These are phyloP conservation scores for Psix sp. DNA, from an alignment of 1,140 invertebrate genomes.

Conservation along the genomic window DNA sequence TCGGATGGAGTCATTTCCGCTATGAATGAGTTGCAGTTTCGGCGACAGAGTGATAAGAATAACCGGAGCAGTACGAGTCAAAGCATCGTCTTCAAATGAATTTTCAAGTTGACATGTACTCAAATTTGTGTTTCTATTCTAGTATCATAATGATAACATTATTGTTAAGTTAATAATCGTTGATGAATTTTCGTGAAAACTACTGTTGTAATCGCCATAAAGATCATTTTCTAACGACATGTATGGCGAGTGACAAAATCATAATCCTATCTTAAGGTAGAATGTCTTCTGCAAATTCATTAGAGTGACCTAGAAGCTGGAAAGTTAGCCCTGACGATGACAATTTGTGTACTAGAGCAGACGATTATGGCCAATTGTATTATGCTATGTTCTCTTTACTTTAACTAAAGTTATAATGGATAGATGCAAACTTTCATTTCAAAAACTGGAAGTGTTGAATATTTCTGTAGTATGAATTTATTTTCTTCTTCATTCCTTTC, in stretches of 20 bases:
- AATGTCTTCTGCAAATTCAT: neutral
- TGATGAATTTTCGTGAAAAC: neutral
- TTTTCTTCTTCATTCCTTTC: no score
- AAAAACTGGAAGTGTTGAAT: no score
- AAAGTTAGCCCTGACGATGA: slow-evolving; percentile 1
- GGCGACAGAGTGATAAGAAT: slow-evolving; percentile 25
- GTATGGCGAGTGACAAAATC: neutral
- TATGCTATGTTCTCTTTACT: no score
- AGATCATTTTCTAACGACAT: neutral
- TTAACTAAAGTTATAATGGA: no score
- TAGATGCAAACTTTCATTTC: no score
- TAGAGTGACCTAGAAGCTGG: neutral
- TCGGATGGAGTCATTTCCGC: slow-evolving; percentile 62
- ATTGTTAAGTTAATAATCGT: no score
- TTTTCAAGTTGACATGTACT: no score
- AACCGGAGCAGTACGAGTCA: slow-evolving; percentile 2
- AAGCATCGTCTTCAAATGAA: no score
- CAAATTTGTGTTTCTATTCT: no score
- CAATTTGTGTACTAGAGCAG: neutral
- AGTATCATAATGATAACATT: no score
- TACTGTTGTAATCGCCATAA: neutral
- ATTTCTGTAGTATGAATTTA: no score
- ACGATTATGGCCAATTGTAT: no score
- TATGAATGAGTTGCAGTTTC: slow-evolving; percentile 28
- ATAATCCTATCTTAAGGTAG: neutral